Base-by-base conservation (phyloP, 2,113 vertebrate genomes). In the Tamias sibiricus region DNA sequence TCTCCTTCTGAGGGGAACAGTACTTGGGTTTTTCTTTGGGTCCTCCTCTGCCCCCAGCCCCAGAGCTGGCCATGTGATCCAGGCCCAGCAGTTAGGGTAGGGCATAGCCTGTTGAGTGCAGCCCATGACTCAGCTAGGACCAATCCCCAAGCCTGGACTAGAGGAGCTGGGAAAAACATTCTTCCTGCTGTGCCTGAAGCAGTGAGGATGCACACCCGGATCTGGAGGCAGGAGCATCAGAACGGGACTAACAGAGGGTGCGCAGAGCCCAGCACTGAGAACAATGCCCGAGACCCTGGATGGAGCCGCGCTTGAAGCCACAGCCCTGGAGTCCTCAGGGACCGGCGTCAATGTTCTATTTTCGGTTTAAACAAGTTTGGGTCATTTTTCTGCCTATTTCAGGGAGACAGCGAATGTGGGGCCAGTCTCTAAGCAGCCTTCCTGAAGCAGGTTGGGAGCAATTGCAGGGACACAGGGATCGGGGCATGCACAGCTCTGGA, bases 201-300 rank as follows among this genome's bases (percentile, higher is more conserved):
- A 49, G 40, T 52, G 14, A 17, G 28, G 28, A 6, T 44, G 24
- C 10, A n/a, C 30, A 6, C n/a, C 79, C 9, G 44, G 28, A 26
- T 30, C 20, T 40, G 6, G 47, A 75, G 40, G 35, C 26, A 17
- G n/a, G 52, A 26, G 42, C 66, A 4, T 10, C 84, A 8, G 7
- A 10, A 26, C 0, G 35, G 0, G 47, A 20, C 44, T 37, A n/a
- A 10, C 1, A 40, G 1, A 3, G 19, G 72, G 26, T 8, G 12
- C 1, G 32, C 1, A 32, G 69, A 20, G 16, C 4, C 24, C 8
- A 0, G 40, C 9, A 77, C 40, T 37, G 13, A 24, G 32, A 49
- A 66, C 11, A 2, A 47, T 10, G 37, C 44, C 35, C 0, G 35
- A 68, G 81, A 14, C 49, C 49, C 26, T 14, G 32, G 57, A 40